Evolutionary conservation across 2,888 invertebrate genomes (phyloP), one percentile per base, ranked within the genome.

Genomic region (Sarcophaga carnaria): DNA sequence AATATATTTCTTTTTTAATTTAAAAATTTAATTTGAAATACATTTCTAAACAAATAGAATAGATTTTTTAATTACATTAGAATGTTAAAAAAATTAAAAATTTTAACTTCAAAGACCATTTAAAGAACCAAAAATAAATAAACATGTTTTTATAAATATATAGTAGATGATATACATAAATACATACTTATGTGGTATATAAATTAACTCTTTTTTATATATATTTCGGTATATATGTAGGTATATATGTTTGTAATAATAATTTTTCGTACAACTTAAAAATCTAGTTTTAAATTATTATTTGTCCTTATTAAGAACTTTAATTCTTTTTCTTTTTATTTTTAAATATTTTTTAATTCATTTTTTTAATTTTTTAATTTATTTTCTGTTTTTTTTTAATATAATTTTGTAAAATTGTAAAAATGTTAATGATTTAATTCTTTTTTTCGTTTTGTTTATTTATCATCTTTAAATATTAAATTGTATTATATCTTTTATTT

Each of bases 341-440:
- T 54, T 37, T 60, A n/a, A n/a, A n/a, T 67, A 20, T 4, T 64
- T 59, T 49, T 49, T 49, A 14, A 14, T 14, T 49, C 1, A n/a
- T n/a, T 2, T 49, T 49, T 14, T 49, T 49, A 0, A 12, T 49
- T 49, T 4, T n/a, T n/a, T n/a, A n/a, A n/a, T 49, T 49, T 49
- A 0, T 14, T 14, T 49, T 14, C 2, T 49, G 2, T 27, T 20
- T 20, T 20, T 49, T 37, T 22, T 45, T 63, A 4, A 10, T 77
- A 83, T 60, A 72, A 49, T 70, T 78, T 79, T 75, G 79, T 84
- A 84, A 84, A 76, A 71, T 80, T 84, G 76, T 84, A 84, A 80
- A 25, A 49, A 49, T 49, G 49, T 20, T 72, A 27, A 60, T 64
- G 25, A 17, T 60, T 64, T 83, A 64, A 59, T 10, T 27, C 0